These are phyloP conservation scores for Muraenolepis orangiensis DNA, from an alignment of 2,797 vertebrate species.

Conservation along the genomic window DNA sequence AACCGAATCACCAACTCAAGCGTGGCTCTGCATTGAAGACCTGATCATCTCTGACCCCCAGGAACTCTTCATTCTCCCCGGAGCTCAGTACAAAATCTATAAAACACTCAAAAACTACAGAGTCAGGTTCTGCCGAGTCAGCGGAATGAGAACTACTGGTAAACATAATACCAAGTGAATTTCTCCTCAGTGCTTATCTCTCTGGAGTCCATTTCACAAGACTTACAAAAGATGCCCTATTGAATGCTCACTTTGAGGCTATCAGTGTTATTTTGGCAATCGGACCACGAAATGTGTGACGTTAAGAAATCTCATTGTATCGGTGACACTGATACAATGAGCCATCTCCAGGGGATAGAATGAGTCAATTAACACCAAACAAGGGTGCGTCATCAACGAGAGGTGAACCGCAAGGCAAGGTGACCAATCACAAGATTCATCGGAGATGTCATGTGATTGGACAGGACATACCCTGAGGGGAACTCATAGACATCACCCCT, in stretches of 20 bases:
- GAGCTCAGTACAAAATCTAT: background rate
- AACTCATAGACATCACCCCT: too few relatives aligned
- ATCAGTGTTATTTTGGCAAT: background rate
- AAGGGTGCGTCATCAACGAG: background rate
- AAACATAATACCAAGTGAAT: background rate
- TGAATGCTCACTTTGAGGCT: slow-evolving; percentile 7
- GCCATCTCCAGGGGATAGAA: background rate
- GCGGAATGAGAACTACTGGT: background rate
- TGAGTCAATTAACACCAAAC: background rate
- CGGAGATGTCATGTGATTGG: background rate
- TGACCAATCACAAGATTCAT: background rate
- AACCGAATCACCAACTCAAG: background rate
- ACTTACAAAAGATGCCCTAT: slow-evolving; percentile 27
- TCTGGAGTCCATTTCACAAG: slow-evolving; percentile 20
- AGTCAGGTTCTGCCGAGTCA: background rate
- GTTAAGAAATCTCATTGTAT: background rate
- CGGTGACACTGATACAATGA: background rate
- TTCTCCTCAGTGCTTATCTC: background rate
- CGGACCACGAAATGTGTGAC: background rate
- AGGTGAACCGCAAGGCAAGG: background rate
- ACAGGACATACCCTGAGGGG: background rate
- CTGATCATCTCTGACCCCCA: background rate
- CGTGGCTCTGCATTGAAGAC: background rate
- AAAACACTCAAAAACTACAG: background rate
- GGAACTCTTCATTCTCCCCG: background rate